Evolutionary conservation across 2,797 vertebrate species (phyloP), one percentile per base, ranked within the genome.

Genomic region (Rhynchotus rufescens): DNA sequence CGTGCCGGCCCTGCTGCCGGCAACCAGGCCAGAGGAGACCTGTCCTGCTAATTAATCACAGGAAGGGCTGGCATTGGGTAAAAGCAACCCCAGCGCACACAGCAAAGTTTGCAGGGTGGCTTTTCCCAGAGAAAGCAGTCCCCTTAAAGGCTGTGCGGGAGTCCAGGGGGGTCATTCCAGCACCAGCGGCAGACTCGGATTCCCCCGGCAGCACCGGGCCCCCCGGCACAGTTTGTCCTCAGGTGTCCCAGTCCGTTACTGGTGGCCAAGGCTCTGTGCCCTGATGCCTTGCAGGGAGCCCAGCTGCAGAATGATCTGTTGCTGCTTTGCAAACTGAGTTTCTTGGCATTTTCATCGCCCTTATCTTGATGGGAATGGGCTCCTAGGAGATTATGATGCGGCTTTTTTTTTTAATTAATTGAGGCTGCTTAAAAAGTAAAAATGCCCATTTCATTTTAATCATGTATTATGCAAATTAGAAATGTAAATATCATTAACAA

Each of bases 401-500:
- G 28, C 47, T 28, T 69, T 42, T 44, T 44, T 59, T 61, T 54
- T 60, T 15, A 92, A 95, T 94, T 94, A 96, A 95, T 82, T 62
- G 89, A 92, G 80, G 57, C 73, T 4, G 51, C 76, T 72, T 81
- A 23, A 73, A 74, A 81, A 71, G 34, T 6, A 68, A 79, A 81
- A 64, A 61, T 30, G 42, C 23, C 75, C 54, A 40, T 93, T 95
- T 94, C 80, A 86, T 94, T 95, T 95, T 60, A 89, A 81, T 86
- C 86, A 57, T 90, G 87, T 87, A 67, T 90, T 90, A 94, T 97
- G 95, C 92, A 97, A 96, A 97, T 97, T 45, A 91, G 87, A 88
- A 96, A 91, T 93, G 90, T 96, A 95, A 96, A 96, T 96, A 96
- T 86, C 95, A 94, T 88, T 85, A 93, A 86, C 93, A 73, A 94